Evolutionary conservation across 2,797 vertebrate genomes (phyloP).

Genomic region (Eleutherodactylus coqui): DNA sequence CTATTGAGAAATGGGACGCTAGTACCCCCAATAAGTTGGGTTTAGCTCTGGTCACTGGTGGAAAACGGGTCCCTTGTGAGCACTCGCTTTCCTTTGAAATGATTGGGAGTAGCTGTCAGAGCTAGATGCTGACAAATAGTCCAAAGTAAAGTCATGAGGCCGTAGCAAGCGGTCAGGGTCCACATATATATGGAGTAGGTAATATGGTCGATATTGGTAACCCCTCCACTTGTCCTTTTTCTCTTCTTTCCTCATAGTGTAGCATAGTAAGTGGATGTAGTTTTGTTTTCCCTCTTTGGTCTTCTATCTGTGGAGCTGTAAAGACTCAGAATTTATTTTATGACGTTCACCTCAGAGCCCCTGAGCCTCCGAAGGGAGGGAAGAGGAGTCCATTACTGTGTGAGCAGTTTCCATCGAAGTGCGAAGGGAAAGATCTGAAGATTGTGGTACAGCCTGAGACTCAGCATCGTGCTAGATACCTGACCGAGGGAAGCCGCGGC

Average conservation of each 20-base stretch:
- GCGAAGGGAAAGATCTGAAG: constrained; percentile 95
- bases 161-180: background rate
- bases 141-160: background rate
- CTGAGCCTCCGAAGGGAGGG: constrained; percentile 79
- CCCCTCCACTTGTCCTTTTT: background rate
- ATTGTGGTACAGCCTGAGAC: constrained; percentile 96
- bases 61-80: background rate
- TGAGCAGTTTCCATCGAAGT: constrained; percentile 90
- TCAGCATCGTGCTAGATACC: constrained; percentile 94
- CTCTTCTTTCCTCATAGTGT: background rate
- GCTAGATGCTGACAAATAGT: background rate
- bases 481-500: constrained; percentile 97
- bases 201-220: background rate
- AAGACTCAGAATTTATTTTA: background rate
- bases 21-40: background rate
- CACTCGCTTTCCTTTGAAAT: background rate
- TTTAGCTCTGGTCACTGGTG: background rate
- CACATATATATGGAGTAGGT: background rate
- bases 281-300: background rate
- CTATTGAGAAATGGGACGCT: background rate
- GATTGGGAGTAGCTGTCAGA: background rate
- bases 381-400: constrained; percentile 89
- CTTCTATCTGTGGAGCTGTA: background rate
- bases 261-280: background rate
- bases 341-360: constrained; percentile 71